These are phyloP conservation scores for Triplophysa yarkandensis DNA, from an alignment of 2,797 vertebrate genomes.

Conservation along the genomic window DNA sequence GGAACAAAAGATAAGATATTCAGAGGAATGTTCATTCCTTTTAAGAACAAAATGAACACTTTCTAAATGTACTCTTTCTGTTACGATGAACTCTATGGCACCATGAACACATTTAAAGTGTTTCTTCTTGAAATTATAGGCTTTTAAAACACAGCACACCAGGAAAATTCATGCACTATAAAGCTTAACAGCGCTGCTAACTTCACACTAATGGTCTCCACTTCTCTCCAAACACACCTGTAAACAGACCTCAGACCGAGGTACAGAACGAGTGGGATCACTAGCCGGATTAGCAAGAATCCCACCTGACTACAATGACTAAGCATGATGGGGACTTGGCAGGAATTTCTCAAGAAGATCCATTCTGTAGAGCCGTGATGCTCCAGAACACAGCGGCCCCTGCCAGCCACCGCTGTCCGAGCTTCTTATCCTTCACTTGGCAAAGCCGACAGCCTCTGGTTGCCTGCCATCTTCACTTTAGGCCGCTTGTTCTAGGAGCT, in stretches of 20 bases:
- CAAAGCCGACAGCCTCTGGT: constrained; percentile 55
- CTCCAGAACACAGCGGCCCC: constrained; percentile 44
- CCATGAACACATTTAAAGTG: neutral
- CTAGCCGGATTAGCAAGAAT: constrained; percentile 53
- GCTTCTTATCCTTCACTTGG: constrained; percentile 57
- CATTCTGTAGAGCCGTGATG: constrained; percentile 51
- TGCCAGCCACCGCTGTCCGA: constrained; percentile 54
- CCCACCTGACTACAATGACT: constrained; percentile 51
- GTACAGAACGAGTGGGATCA: constrained; percentile 42
- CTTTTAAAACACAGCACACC: neutral
- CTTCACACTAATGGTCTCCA: constrained; percentile 5
- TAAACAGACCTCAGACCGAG: constrained; percentile 16
- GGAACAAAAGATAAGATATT: too few relatives aligned
- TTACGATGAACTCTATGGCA: neutral
- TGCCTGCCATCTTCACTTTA: constrained; percentile 60
- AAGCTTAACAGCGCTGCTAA: neutral
- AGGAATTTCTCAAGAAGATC: constrained; percentile 33
- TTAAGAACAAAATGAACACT: too few relatives aligned
- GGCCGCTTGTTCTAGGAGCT: constrained; percentile 38
- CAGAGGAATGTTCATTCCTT: too few relatives aligned
- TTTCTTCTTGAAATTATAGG: neutral
- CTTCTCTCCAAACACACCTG: constrained; percentile 29
- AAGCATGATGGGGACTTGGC: constrained; percentile 49
- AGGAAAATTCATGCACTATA: constrained; percentile 1
- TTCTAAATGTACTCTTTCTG: too few relatives aligned